A percentile compares a stretch with the other conserved stretches of the same genome.
phyloP scores from a whole-genome alignment of 2,797 vertebrate species.

The Carcharodon carcharias region DNA sequence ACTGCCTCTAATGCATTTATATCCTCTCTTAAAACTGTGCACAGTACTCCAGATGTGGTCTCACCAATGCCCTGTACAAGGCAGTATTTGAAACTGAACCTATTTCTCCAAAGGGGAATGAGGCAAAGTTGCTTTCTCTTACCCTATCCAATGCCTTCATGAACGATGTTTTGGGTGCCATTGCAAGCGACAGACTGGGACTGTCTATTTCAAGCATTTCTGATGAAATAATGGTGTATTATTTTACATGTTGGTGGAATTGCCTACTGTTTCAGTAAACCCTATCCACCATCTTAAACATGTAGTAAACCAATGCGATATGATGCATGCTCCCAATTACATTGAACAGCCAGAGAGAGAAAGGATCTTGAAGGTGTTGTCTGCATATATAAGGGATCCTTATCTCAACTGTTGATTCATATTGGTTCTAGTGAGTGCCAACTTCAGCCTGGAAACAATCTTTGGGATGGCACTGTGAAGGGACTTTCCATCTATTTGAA shows the following conservation, averaged over 20 bases:
- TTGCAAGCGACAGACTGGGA: background rate
- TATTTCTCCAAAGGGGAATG: background rate
- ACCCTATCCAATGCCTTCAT: background rate
- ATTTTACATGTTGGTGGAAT: background rate
- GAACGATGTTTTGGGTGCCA: background rate
- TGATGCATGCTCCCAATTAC: background rate
- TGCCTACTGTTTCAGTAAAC: background rate
- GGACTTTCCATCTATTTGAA: background rate
- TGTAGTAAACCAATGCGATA: background rate
- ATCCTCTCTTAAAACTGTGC: too few relatives aligned
- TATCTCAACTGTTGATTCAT: background rate
- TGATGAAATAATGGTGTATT: background rate
- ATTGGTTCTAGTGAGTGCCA: background rate
- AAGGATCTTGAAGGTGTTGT: background rate
- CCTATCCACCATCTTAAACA: background rate
- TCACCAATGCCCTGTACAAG: background rate
- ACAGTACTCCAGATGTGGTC: too few relatives aligned
- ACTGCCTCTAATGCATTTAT: too few relatives aligned
- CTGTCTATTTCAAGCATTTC: background rate
- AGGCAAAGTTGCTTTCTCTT: background rate
- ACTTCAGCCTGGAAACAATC: background rate
- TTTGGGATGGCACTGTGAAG: background rate
- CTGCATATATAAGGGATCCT: background rate
- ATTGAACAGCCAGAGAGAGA: background rate
- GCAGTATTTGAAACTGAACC: background rate